Conservation (phyloP, 2,888 invertebrate genomes). For the Eupithecia centaureata region DNA sequence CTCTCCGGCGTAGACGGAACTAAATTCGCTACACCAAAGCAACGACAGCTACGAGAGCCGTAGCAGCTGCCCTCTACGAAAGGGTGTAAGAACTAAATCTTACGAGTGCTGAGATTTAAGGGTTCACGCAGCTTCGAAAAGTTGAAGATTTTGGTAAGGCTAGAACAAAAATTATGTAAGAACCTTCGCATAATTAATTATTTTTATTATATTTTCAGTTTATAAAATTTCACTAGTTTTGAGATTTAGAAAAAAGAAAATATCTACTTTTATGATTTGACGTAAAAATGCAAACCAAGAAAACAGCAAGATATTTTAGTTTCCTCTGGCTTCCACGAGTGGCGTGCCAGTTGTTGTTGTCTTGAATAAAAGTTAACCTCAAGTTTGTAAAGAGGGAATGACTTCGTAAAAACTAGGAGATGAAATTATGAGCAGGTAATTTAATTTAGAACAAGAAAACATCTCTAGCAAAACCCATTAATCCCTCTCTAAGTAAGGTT, state of each 20-base stretch:
- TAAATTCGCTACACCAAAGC: conserved; percentile 29
- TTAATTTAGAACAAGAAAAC: neutral
- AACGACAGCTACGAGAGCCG: conserved; percentile 33
- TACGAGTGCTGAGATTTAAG: conserved; percentile 11
- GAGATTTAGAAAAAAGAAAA: too few species aligned
- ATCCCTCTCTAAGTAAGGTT: too few species aligned
- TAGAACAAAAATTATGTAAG: neutral
- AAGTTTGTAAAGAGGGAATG: neutral
- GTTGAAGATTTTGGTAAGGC: neutral
- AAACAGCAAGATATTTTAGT: too few species aligned
- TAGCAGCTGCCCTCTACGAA: conserved; percentile 50
- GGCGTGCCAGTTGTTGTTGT: neutral
- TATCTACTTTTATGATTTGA: too few species aligned
- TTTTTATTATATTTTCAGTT: neutral
- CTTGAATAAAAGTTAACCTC: neutral
- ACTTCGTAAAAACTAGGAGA: too few species aligned
- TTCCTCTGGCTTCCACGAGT: neutral
- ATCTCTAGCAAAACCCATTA: too few species aligned
- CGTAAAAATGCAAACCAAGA: too few species aligned
- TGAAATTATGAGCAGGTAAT: too few species aligned
- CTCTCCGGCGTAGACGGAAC: conserved; percentile 41
- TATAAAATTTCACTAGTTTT: too few species aligned
- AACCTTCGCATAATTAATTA: neutral
- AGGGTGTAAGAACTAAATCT: conserved; percentile 28
- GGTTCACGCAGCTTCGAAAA: conserved; percentile 16